phyloP scores from a whole-genome alignment of 2,113 vertebrate species.

The Hucho hucho region DNA sequence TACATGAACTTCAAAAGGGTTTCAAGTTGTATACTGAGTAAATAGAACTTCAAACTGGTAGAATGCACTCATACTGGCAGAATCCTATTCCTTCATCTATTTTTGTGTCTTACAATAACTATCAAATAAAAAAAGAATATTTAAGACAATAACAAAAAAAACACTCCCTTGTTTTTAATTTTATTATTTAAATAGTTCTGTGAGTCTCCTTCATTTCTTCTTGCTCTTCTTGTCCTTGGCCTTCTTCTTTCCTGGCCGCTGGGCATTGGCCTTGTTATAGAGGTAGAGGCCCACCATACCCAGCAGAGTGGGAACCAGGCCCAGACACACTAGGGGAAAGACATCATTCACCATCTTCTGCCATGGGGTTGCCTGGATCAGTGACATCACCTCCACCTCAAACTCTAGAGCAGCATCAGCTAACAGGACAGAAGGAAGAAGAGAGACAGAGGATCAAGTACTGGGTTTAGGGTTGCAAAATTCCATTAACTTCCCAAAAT shows the following conservation, averaged over 20 bases:
- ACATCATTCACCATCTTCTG: constrained; percentile 86
- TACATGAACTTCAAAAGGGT: background rate
- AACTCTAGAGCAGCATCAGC: constrained; percentile 87
- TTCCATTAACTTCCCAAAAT: no score
- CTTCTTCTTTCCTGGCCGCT: constrained; percentile 87
- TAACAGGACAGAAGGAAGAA: constrained; percentile 42
- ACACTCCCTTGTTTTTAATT: constrained; percentile 2
- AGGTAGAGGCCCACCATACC: constrained; percentile 90
- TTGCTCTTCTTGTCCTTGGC: constrained; percentile 95
- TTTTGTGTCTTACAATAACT: background rate
- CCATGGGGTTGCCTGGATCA: constrained; percentile 84
- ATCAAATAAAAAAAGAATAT: background rate
- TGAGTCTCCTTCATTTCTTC: constrained; percentile 86
- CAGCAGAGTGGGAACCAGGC: constrained; percentile 85
- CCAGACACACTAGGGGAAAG: constrained; percentile 84
- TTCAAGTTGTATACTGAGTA: background rate
- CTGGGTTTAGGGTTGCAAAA: background rate
- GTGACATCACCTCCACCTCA: constrained; percentile 87
- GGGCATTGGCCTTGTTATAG: constrained; percentile 83
- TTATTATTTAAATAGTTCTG: constrained; percentile 58
- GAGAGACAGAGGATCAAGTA: background rate
- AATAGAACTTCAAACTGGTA: background rate
- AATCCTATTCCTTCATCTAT: background rate
- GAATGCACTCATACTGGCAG: background rate
- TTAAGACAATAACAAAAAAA: background rate